Percentiles rank a stretch among this genome's conserved stretches.
Conservation (phyloP, 2,797 vertebrate species). For the Poecilia wingei region DNA sequence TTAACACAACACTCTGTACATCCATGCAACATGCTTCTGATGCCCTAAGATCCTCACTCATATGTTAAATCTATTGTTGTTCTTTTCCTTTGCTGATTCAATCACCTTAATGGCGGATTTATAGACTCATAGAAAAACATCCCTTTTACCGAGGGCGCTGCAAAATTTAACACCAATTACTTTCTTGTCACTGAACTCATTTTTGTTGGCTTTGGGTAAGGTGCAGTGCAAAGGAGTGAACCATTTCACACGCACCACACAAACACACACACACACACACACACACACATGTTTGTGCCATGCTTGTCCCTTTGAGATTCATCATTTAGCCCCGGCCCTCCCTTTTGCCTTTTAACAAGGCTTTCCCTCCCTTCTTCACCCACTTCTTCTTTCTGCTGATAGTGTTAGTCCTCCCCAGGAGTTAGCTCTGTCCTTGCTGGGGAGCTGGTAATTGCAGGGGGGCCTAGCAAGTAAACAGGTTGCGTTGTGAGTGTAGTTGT, state of each 20-base stretch:
- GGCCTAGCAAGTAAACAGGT: slow-evolving; percentile 75
- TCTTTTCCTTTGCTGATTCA: slow-evolving; percentile 55
- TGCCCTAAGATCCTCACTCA: slow-evolving; percentile 28
- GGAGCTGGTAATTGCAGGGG: slow-evolving; percentile 76
- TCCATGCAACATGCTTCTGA: slow-evolving; percentile 23
- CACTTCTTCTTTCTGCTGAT: slow-evolving; percentile 36
- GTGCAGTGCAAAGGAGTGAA: slow-evolving; percentile 5
- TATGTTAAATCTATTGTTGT: slow-evolving; percentile 25
- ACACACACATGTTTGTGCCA: not conserved
- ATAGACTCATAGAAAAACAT: slow-evolving; percentile 54
- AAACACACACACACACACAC: not conserved
- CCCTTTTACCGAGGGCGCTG: slow-evolving; percentile 28
- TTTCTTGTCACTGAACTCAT: slow-evolving; percentile 29
- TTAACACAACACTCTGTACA: slow-evolving; percentile 29
- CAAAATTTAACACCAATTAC: slow-evolving; percentile 51
- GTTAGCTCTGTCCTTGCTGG: slow-evolving; percentile 43
- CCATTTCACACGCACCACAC: slow-evolving; percentile 12
- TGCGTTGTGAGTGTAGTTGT: slow-evolving; percentile 69
- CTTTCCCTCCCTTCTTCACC: slow-evolving; percentile 20
- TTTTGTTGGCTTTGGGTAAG: slow-evolving; percentile 17
- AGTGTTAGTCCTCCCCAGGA: slow-evolving; percentile 61
- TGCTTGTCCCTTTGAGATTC: slow-evolving; percentile 47
- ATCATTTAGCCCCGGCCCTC: slow-evolving; percentile 41
- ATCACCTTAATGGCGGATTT: slow-evolving; percentile 63
- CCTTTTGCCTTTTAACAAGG: slow-evolving; percentile 50